Percentiles rank a stretch among this genome's conserved stretches.
phyloP scores from a whole-genome alignment of 2,888 invertebrate species.

The Plebejus anna region DNA sequence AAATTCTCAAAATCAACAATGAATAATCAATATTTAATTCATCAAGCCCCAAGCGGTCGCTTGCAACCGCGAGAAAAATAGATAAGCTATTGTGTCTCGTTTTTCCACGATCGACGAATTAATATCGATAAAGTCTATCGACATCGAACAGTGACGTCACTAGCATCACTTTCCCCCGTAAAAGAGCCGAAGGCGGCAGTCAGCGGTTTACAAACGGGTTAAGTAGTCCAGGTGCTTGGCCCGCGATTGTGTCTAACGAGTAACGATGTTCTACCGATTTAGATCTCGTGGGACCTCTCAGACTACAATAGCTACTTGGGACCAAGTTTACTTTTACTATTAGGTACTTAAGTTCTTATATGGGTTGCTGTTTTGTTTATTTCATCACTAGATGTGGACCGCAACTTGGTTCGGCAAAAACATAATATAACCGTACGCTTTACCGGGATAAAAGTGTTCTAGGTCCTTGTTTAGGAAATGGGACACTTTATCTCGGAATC shows the following conservation, averaged over 20 bases:
- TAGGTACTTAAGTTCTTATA: neutral
- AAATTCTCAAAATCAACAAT: too few relatives aligned
- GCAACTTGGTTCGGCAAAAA: too few relatives aligned
- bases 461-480: too few relatives aligned
- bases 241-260: constrained; percentile 43
- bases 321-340: constrained; percentile 3
- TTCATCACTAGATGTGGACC: too few relatives aligned
- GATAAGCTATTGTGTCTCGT: too few relatives aligned
- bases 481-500: too few relatives aligned
- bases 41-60: too few relatives aligned
- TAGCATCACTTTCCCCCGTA: constrained; percentile 46
- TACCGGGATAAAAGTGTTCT: too few relatives aligned
- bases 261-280: constrained; percentile 41
- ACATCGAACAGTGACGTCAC: constrained; percentile 31
- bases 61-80: too few relatives aligned
- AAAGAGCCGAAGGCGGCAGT: constrained; percentile 52
- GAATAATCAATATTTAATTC: too few relatives aligned
- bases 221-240: constrained; percentile 48
- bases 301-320: neutral
- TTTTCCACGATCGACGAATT: neutral
- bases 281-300: constrained; percentile 5
- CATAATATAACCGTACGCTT: too few relatives aligned
- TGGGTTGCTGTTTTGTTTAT: neutral
- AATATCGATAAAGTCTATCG: constrained; percentile 26
- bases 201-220: constrained; percentile 74